These are phyloP conservation scores for Chironex yamaguchii DNA, from an alignment of 30 jellyfish, hydroid and myxozoan species.

Conservation along the genomic window DNA sequence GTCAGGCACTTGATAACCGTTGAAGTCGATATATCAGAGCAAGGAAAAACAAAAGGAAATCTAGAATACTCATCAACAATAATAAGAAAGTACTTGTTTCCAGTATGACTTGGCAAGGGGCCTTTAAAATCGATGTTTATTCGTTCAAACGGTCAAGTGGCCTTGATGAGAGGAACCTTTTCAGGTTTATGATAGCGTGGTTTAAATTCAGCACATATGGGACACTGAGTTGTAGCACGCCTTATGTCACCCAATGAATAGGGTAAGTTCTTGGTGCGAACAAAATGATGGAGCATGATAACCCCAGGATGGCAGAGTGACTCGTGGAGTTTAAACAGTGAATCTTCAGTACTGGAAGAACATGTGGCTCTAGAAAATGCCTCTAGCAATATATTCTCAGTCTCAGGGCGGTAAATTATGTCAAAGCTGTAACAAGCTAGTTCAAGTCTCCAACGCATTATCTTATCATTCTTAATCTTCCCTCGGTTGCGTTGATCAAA, in stretches of 20 bases:
- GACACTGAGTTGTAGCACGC: no score
- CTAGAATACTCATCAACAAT: constrained; percentile 36
- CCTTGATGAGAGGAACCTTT: background rate
- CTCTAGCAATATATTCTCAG: constrained; percentile 73
- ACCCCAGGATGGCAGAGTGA: constrained; percentile 87
- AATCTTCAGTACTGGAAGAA: constrained; percentile 27
- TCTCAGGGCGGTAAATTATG: constrained; percentile 84
- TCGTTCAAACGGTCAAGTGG: constrained; percentile 22
- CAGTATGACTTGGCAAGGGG: constrained; percentile 13
- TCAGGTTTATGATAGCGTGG: constrained; percentile 1
- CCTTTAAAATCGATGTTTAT: constrained; percentile 58
- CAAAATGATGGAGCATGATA: constrained; percentile 60
- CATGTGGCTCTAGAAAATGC: constrained; percentile 65
- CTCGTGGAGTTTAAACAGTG: constrained; percentile 35
- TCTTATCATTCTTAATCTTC: constrained; percentile 80
- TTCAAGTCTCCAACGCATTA: constrained; percentile 81
- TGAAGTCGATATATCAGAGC: constrained; percentile 21
- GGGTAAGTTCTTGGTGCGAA: constrained; percentile 10
- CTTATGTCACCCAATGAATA: constrained; percentile 34
- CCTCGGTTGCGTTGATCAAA: constrained; percentile 44
- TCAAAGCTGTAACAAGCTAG: constrained; percentile 76
- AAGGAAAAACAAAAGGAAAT: constrained; percentile 47
- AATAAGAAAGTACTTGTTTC: constrained; percentile 25
- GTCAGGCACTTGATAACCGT: constrained; percentile 1
- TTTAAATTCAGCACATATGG: constrained; percentile 57